These are phyloP conservation scores for Chelidonichthys spinosus DNA, from an alignment of 2,797 vertebrate species.

Conservation along the genomic window DNA sequence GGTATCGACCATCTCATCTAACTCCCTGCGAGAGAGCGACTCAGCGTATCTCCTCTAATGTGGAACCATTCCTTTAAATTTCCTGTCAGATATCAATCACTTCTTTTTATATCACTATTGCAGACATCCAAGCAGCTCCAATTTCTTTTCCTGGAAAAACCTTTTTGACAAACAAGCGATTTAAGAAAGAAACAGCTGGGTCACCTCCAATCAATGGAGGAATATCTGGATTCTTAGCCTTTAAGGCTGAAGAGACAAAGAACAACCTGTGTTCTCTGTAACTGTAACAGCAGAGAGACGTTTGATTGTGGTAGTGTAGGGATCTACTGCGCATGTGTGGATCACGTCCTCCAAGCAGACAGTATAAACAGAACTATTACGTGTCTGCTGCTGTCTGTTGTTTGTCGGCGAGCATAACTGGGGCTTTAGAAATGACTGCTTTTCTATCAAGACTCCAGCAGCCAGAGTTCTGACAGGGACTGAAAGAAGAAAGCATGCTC, in stretches of 20 bases:
- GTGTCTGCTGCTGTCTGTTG: neutral
- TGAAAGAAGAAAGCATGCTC: conserved; percentile 25
- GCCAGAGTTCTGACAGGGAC: conserved; percentile 35
- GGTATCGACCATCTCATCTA: neutral
- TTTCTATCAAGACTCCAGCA: conserved; percentile 1
- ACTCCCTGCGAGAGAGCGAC: neutral
- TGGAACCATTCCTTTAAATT: neutral
- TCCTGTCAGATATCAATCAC: neutral
- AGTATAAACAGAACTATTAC: neutral
- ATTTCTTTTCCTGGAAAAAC: neutral
- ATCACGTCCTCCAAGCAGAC: too few species aligned
- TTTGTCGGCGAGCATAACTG: neutral
- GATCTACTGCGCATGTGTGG: neutral
- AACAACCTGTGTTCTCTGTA: neutral
- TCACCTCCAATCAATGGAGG: neutral
- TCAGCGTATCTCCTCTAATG: neutral
- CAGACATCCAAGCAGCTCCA: neutral
- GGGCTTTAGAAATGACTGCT: neutral
- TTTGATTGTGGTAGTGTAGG: neutral
- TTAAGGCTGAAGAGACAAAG: conserved; percentile 3
- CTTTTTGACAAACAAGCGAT: neutral
- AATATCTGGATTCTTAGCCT: conserved; percentile 9
- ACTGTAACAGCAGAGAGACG: conserved; percentile 5
- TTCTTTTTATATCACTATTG: neutral
- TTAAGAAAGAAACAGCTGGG: neutral